phyloP scores from a whole-genome alignment of 2,888 invertebrate species.

The Phrixothrix hirtus region DNA sequence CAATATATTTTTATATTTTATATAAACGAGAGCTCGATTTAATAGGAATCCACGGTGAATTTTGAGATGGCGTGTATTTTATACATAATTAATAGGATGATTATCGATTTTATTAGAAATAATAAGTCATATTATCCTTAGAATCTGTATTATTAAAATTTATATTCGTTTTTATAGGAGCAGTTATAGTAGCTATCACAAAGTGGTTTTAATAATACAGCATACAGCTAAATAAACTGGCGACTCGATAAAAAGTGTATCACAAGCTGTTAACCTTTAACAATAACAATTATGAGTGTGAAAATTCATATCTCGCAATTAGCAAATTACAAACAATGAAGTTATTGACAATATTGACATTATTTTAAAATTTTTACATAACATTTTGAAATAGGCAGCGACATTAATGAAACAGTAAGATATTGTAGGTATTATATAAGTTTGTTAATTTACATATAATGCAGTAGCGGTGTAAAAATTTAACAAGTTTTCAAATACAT shows the following conservation, averaged over 20 bases:
- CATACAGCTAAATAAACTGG: constrained; percentile 24
- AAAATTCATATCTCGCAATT: constrained; percentile 20
- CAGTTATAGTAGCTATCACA: constrained; percentile 48
- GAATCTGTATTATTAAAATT: constrained; percentile 46
- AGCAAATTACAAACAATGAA: constrained; percentile 19
- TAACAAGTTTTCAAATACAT: neutral
- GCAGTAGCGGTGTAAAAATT: neutral
- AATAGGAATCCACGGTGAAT: too few species aligned
- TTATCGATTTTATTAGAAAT: constrained; percentile 15
- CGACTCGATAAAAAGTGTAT: constrained; percentile 27
- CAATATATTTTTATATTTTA: too few species aligned
- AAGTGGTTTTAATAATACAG: constrained; percentile 42
- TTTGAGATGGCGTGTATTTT: too few species aligned
- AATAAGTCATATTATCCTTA: constrained; percentile 29
- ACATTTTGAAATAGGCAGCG: constrained; percentile 2
- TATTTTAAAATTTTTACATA: constrained; percentile 12
- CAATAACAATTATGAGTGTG: constrained; percentile 22
- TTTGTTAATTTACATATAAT: neutral
- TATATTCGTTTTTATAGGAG: constrained; percentile 48
- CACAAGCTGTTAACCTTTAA: constrained; percentile 25
- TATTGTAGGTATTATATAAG: neutral
- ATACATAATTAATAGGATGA: constrained; percentile 3
- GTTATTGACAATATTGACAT: constrained; percentile 17
- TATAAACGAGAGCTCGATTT: too few species aligned
- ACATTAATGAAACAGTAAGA: constrained; percentile 2